Percentiles rank a stretch among this genome's conserved stretches.
Evolutionary conservation across 92 coral and sea anemone species (phyloP).

Genomic region (Blastomussa wellsi): DNA sequence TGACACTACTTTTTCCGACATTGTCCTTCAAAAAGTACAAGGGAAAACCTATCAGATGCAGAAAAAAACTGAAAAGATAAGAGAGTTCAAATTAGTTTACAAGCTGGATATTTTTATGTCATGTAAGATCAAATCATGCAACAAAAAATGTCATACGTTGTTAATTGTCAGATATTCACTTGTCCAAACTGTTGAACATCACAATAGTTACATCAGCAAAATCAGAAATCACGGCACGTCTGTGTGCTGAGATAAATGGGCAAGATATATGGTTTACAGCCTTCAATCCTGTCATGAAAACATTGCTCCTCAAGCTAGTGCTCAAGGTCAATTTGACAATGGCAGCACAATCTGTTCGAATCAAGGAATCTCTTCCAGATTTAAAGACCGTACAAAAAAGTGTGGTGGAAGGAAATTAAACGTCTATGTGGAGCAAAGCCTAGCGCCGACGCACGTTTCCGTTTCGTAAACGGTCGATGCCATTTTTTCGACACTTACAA

Average conservation of each 20-base stretch:
- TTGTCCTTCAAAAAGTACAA: constrained; percentile 28
- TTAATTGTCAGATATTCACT: constrained; percentile 15
- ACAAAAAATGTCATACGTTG: constrained; percentile 48
- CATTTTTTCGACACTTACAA: too few species aligned
- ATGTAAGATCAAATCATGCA: constrained; percentile 58
- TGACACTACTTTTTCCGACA: constrained; percentile 46
- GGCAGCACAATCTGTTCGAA: not conserved
- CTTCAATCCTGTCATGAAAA: constrained; percentile 35
- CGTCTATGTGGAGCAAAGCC: too few species aligned
- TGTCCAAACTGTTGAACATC: constrained; percentile 58
- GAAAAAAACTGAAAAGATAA: constrained; percentile 33
- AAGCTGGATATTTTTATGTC: constrained; percentile 38
- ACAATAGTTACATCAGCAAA: constrained; percentile 40
- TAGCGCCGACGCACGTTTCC: too few species aligned
- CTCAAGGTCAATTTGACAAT: constrained; percentile 21
- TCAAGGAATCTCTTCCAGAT: not conserved
- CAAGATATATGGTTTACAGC: constrained; percentile 50
- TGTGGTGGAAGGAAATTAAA: too few species aligned
- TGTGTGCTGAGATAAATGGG: constrained; percentile 52
- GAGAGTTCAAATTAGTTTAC: constrained; percentile 52
- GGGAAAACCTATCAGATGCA: constrained; percentile 51
- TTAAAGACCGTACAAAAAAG: too few species aligned
- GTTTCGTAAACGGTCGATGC: too few species aligned
- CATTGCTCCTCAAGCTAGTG: constrained; percentile 6
- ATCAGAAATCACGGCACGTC: constrained; percentile 45